Evolutionary conservation across 2,888 invertebrate genomes (phyloP), one percentile per base, ranked within the genome.

Genomic region (Leptinotarsa juncta): DNA sequence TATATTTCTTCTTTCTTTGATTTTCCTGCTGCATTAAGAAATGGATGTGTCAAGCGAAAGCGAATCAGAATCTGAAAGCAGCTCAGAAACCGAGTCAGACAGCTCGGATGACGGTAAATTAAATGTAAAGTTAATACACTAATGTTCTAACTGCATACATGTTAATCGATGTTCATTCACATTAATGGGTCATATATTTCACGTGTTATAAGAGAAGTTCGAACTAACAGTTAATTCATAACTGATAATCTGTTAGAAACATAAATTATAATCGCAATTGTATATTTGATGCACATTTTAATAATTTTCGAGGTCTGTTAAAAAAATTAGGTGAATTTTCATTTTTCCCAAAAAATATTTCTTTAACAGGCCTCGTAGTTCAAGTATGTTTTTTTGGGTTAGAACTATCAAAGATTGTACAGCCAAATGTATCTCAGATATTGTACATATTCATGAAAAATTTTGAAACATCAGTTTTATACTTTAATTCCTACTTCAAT

Each of bases 11-110:
- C 69, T 51, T 66, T 15, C 48, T 72, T 66, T 26, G 66, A 32
- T 32, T 57, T 81, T 82, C 66, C 74, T 80, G 82, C 83, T 76
- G 79, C 82, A 73, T 77, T 77, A 81, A 89, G 87, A 85, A 78
- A 87, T 87, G 87, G 87, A 88, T 79, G 86, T 88, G 78, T 87
- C 87, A 81, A 87, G 86, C 82, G 89, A 90, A 85, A 89, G 89
- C 82, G 90, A 90, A 84, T 89, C 89, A 85, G 90, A 90, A 85
- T 87, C 88, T 78, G 87, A 88, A 85, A 73, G 75, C 74, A 73
- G 76, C 71, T 75, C 78, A 68, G 78, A 78, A 70, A 89, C 75
- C 57, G 81, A 80, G 72, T 76, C 78, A 57, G 75, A 70, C 86
- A 89, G 83, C 82, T 83, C 83, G 72, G 83, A 85, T 78, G 89